Evolutionary conservation across 2,797 vertebrate genomes (phyloP).

Genomic region (Oreochromis mossambicus): DNA sequence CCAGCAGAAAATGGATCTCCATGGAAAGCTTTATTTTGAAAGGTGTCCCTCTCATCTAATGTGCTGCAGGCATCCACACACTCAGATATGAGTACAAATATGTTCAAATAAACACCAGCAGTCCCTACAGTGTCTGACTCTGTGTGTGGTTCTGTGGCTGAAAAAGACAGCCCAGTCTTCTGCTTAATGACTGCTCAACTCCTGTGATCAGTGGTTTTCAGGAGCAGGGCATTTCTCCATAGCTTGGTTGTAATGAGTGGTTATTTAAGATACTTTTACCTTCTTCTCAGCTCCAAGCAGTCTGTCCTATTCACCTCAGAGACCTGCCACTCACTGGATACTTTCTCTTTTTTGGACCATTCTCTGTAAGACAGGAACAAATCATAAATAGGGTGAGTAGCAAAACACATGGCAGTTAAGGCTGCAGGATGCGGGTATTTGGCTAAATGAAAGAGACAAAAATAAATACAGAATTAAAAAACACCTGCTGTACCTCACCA

Average conservation of each 20-base stretch:
- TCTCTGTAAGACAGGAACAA: not conserved
- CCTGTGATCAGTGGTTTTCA: not conserved
- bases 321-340: not conserved
- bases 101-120: slow-evolving; percentile 25
- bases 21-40: slow-evolving; percentile 32
- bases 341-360: not conserved
- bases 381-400: not conserved
- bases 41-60: not conserved
- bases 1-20: slow-evolving; percentile 15
- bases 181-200: not conserved
- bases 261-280: not conserved
- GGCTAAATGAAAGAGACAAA: not conserved
- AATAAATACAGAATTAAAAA: not conserved
- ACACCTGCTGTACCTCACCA: not conserved
- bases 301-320: not conserved
- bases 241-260: not conserved
- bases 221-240: not conserved
- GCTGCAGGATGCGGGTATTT: not conserved
- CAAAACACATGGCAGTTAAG: not conserved
- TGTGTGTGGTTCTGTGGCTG: not conserved
- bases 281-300: not conserved
- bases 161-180: not conserved
- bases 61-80: slow-evolving; percentile 4
- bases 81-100: slow-evolving; percentile 2
- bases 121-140: not conserved